Conservation (phyloP, 2,888 invertebrate species). For the Anarsia innoxiella region DNA sequence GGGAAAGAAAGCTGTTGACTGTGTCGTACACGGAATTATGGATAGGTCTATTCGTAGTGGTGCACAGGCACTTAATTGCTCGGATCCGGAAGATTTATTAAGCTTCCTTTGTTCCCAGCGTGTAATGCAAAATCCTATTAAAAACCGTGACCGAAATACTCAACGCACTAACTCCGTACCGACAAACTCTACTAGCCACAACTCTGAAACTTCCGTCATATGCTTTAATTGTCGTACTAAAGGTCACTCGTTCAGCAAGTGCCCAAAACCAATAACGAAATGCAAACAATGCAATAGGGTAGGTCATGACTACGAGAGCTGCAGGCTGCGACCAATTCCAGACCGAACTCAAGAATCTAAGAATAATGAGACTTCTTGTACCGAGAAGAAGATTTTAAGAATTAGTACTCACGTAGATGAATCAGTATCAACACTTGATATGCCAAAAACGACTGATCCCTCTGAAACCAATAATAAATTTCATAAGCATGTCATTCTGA, state of each 20-base stretch:
- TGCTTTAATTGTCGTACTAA: slow-evolving; percentile 11
- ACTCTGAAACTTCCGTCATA: slow-evolving; percentile 1
- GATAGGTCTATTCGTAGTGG: slow-evolving; percentile 17
- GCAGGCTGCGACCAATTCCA: slow-evolving; percentile 3
- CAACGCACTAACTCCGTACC: not conserved
- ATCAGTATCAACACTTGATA: not conserved
- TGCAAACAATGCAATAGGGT: slow-evolving; percentile 9
- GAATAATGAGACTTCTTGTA: not conserved
- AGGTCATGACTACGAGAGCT: slow-evolving; percentile 5
- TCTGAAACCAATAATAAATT: not conserved
- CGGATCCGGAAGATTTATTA: slow-evolving; percentile 18
- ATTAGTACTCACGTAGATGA: not conserved
- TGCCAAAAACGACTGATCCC: not conserved
- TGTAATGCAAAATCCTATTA: not conserved
- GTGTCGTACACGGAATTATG: slow-evolving; percentile 19
- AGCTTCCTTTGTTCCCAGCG: slow-evolving; percentile 12
- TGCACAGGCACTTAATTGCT: slow-evolving; percentile 17
- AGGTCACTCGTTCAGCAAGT: slow-evolving; percentile 10
- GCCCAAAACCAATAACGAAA: slow-evolving; percentile 7
- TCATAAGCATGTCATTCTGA: not conserved
- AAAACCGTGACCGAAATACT: not conserved
- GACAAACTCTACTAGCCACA: not conserved
- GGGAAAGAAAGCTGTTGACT: slow-evolving; percentile 21
- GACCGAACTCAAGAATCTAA: not conserved
- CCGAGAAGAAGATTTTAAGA: not conserved